Evolutionary conservation across 2,888 invertebrate genomes (phyloP).

Genomic region (Agrotis exclamationis): DNA sequence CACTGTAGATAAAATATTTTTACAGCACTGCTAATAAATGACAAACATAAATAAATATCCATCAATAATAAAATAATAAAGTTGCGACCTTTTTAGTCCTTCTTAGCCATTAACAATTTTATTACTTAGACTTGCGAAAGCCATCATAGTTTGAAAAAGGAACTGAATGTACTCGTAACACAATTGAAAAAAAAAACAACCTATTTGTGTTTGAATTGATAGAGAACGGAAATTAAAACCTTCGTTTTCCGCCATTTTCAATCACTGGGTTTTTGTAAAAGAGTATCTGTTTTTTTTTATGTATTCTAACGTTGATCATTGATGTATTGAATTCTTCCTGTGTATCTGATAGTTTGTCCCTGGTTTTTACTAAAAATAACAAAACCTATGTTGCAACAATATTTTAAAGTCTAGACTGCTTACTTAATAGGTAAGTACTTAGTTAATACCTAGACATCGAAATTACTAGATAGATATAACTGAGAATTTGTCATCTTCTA

Average conservation of each 20-base stretch:
- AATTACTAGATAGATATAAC: not conserved
- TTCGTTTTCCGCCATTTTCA: conserved; percentile 33
- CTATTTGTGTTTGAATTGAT: conserved; percentile 10
- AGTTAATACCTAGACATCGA: not conserved
- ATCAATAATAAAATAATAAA: not conserved
- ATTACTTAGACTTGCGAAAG: not conserved
- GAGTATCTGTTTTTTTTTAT: not conserved
- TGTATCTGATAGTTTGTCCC: not conserved
- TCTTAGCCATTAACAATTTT: not conserved
- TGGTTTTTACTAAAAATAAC: not conserved
- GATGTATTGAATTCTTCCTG: conserved; percentile 6
- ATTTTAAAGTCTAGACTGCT: not conserved
- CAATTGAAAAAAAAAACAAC: conserved; percentile 11
- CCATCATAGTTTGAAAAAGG: conserved; percentile 3
- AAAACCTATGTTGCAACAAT: not conserved
- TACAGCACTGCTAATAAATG: not conserved
- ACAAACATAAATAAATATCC: no score
- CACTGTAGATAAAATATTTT: not conserved
- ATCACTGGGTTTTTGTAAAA: conserved; percentile 13
- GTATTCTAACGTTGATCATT: conserved; percentile 1
- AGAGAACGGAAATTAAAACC: conserved; percentile 40
- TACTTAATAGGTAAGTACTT: no score
- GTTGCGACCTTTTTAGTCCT: not conserved
- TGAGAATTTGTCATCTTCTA: not conserved
- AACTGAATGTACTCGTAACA: conserved; percentile 32